Conservation (phyloP, 2,888 invertebrate species). For the Cyclophora punctaria region DNA sequence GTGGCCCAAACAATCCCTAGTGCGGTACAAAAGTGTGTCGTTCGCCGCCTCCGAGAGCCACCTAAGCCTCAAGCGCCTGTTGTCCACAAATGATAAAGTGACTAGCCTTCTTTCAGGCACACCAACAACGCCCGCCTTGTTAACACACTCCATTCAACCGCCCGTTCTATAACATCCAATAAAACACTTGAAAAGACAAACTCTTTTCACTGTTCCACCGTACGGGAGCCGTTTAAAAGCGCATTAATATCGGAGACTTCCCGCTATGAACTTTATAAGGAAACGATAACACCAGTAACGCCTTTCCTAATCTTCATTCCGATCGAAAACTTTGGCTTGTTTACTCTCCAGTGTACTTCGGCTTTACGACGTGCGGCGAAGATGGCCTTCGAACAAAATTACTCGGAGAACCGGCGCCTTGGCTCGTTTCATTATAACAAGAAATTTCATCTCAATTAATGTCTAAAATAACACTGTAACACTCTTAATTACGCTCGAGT, state of each 20-base stretch:
- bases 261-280: constrained; percentile 42
- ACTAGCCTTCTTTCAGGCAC: constrained; percentile 44
- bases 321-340: constrained; percentile 60
- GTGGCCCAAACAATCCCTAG: constrained; percentile 37
- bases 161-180: constrained; percentile 31
- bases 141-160: constrained; percentile 26
- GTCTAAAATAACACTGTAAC: constrained; percentile 73
- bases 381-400: constrained; percentile 58
- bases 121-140: constrained; percentile 28
- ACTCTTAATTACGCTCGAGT: constrained; percentile 74
- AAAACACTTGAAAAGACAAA: constrained; percentile 23
- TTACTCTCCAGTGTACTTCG: constrained; percentile 48
- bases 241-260: constrained; percentile 39
- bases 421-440: constrained; percentile 59
- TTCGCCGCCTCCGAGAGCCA: constrained; percentile 39
- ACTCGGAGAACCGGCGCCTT: constrained; percentile 37
- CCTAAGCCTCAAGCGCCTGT: constrained; percentile 52
- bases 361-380: constrained; percentile 45
- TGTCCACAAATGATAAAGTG: constrained; percentile 66
- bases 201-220: constrained; percentile 21
- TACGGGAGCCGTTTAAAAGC: constrained; percentile 24
- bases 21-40: constrained; percentile 35
- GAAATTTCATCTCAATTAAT: constrained; percentile 75
- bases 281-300: constrained; percentile 55
- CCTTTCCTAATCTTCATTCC: constrained; percentile 56